Evolutionary conservation across 2,797 vertebrate species (phyloP).

Genomic region (Taenioides sp.): DNA sequence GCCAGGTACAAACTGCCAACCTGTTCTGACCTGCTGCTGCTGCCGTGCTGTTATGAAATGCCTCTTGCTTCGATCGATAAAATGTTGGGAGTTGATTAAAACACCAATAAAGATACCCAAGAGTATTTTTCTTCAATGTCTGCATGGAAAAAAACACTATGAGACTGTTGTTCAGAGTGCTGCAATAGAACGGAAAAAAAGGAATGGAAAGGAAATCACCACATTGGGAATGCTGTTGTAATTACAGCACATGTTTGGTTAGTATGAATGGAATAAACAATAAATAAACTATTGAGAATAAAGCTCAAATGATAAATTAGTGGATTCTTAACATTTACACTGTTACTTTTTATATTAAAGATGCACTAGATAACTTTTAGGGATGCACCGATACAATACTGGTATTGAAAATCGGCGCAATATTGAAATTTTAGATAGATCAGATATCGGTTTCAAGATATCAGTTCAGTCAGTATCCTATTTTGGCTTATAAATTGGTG

Average conservation of each 20-base stretch:
- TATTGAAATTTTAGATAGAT: no score
- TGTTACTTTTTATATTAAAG: no score
- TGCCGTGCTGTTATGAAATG: constrained; percentile 59
- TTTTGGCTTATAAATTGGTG: no score
- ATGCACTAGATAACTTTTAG: no score
- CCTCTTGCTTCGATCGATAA: constrained; percentile 69
- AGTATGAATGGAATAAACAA: not conserved
- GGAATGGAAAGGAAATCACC: constrained; percentile 11
- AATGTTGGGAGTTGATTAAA: constrained; percentile 73
- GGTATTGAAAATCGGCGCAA: no score
- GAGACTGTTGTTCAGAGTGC: constrained; percentile 28
- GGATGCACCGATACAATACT: no score
- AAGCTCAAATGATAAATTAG: not conserved
- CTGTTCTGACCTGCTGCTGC: constrained; percentile 55
- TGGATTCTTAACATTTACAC: not conserved
- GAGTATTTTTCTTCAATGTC: constrained; percentile 51
- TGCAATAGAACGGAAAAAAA: constrained; percentile 10
- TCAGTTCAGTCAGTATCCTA: no score
- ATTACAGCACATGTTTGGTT: constrained; percentile 21
- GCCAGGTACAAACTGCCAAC: constrained; percentile 56
- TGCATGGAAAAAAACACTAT: constrained; percentile 33
- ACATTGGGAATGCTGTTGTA: constrained; percentile 12
- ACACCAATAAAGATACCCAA: constrained; percentile 66
- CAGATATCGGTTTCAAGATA: no score
- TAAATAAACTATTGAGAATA: not conserved